A percentile compares a stretch with the other conserved stretches of the same genome.
These are phyloP conservation scores for Aphodius granarius DNA, from an alignment of 2,888 invertebrate genomes.

Conservation along the genomic window DNA sequence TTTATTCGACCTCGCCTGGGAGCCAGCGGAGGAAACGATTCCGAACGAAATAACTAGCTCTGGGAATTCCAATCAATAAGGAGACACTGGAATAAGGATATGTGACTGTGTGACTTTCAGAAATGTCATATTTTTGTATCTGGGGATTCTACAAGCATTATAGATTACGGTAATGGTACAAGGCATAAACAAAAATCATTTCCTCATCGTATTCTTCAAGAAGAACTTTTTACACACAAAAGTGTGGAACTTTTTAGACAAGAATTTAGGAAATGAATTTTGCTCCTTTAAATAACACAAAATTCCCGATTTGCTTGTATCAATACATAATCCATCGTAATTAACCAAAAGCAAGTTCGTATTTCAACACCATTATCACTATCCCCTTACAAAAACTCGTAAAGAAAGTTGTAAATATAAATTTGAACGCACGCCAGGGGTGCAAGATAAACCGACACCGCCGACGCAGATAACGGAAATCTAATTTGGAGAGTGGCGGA, in stretches of 20 bases:
- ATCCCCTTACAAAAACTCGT: neutral
- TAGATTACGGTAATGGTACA: neutral
- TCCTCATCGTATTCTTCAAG: neutral
- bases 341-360: no score
- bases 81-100: neutral
- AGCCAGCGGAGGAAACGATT: constrained; percentile 3
- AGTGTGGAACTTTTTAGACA: no score
- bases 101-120: neutral
- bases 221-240: no score
- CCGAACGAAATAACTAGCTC: constrained; percentile 20
- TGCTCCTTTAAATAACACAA: no score
- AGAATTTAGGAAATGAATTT: no score
- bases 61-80: constrained; percentile 21
- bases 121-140: neutral
- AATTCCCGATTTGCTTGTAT: no score
- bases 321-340: no score
- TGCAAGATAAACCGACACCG: neutral
- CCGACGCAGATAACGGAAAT: neutral
- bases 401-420: neutral
- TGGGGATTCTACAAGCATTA: neutral
- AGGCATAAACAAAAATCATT: neutral
- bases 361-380: neutral
- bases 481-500: neutral
- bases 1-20: neutral
- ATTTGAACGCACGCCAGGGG: neutral